phyloP scores from a whole-genome alignment of 2,888 invertebrate species.

The Cyclophora punctaria region DNA sequence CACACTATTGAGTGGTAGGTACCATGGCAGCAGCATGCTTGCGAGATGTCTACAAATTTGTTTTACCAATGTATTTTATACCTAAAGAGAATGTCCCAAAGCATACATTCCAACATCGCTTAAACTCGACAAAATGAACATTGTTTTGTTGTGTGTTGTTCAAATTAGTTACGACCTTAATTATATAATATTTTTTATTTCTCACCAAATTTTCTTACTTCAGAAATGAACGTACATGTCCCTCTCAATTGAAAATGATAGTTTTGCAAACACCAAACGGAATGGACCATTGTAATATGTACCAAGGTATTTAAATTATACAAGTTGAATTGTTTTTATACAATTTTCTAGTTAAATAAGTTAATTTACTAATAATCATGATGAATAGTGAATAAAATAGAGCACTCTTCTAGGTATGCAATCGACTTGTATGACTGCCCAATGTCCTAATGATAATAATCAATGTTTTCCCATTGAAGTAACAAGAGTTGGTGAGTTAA shows the following conservation, averaged over 20 bases:
- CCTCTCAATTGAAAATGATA: constrained; percentile 53
- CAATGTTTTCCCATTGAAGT: constrained; percentile 36
- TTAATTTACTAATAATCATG: too few species aligned
- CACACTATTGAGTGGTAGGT: too few species aligned
- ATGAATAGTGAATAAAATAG: background rate
- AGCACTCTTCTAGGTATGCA: constrained; percentile 41
- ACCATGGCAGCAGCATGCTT: too few species aligned
- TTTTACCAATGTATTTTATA: too few species aligned
- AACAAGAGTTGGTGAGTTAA: constrained; percentile 59
- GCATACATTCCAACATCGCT: too few species aligned
- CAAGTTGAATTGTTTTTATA: background rate
- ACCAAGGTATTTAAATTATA: constrained; percentile 39
- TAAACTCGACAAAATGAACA: too few species aligned
- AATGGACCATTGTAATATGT: constrained; percentile 37
- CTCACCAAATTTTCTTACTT: constrained; percentile 62
- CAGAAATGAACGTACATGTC: constrained; percentile 38
- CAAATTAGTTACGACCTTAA: too few species aligned
- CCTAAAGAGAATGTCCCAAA: too few species aligned
- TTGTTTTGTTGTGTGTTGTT: too few species aligned
- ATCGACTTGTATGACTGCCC: constrained; percentile 27
- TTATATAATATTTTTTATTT: background rate
- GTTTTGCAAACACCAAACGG: constrained; percentile 49
- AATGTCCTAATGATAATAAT: constrained; percentile 21
- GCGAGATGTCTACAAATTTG: too few species aligned
- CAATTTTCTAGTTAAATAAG: too few species aligned